These are phyloP conservation scores for Yasuhikotakia modesta DNA, from an alignment of 2,797 vertebrate species.

Conservation along the genomic window DNA sequence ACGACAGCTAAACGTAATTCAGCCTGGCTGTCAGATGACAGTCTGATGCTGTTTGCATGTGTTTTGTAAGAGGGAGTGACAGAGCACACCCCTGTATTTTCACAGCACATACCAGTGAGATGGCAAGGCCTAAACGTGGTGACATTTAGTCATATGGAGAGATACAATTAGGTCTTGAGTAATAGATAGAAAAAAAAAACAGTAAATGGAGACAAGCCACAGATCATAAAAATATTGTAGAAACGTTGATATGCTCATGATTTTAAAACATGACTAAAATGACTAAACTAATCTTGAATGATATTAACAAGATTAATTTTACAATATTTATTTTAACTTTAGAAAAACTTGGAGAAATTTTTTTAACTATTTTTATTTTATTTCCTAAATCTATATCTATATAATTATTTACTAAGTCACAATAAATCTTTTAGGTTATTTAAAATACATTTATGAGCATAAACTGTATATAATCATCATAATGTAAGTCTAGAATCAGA, in stretches of 20 bases:
- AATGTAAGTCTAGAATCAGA: no score
- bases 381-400: no score
- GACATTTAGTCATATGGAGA: neutral
- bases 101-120: constrained; percentile 9
- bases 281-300: neutral
- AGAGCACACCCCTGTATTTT: neutral
- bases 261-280: neutral
- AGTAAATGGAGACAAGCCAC: neutral
- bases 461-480: no score
- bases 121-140: neutral
- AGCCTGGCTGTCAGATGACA: constrained; percentile 84
- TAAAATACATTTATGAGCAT: no score
- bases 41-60: constrained; percentile 42
- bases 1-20: constrained; percentile 93
- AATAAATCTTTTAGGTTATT: no score
- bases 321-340: neutral
- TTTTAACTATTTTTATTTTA: no score
- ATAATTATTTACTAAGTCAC: no score
- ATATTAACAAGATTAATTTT: neutral
- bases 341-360: no score
- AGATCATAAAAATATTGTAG: neutral
- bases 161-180: neutral
- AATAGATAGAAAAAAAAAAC: neutral
- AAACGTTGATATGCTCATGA: neutral
- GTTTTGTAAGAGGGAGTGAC: neutral